Base-by-base conservation (phyloP, 2,113 vertebrate species). In the Cygnus atratus region DNA sequence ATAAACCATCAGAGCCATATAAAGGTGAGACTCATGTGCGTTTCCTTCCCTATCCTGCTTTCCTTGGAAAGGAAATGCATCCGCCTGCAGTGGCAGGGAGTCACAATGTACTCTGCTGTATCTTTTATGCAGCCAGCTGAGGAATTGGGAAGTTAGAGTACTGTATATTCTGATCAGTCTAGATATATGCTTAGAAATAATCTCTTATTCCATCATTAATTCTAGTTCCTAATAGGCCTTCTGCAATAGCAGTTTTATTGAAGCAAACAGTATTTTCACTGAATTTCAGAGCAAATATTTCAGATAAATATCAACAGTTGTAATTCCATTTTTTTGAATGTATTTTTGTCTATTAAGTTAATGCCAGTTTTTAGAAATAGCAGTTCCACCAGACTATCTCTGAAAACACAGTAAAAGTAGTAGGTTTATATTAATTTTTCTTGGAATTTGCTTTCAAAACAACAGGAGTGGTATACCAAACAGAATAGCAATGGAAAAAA, bases 61-160 rank as follows among this genome's bases (percentile, higher is more conserved):
- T 66, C 17, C 41, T 81, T 89, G 85, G 88, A 93, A 85, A 81
- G 85, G 88, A 96, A 87, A 25, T 10, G 8, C n/a, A 67, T 92
- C 85, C 2, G 0, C 37, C 31, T 61, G 86, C 58, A 92, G 54
- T 8, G 3, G 28, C 46, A 39, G 21, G 67, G 37, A 89, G 48
- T 61, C 48, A 73, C 1, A 1, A 4, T 68, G 11, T 76, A 25
- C 35, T 85, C n/a, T 75, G 18, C 31, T 78, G 0, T 22, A 19
- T 6, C 37, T 48, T 70, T 80, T 78, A 19, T 24, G 4, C 3
- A 72, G 16, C 6, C 66, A 85, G 57, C 16, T 76, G 67, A 79
- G n/a, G 43, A 75, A 37, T 22, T 22, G 46, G 43, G 2, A 5
- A 10, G 48, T 9, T 46, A 87, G n/a, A 17, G 10, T 41, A 25